Base-by-base conservation (phyloP, 2,797 vertebrate species). In the Sciaenops ocellatus region DNA sequence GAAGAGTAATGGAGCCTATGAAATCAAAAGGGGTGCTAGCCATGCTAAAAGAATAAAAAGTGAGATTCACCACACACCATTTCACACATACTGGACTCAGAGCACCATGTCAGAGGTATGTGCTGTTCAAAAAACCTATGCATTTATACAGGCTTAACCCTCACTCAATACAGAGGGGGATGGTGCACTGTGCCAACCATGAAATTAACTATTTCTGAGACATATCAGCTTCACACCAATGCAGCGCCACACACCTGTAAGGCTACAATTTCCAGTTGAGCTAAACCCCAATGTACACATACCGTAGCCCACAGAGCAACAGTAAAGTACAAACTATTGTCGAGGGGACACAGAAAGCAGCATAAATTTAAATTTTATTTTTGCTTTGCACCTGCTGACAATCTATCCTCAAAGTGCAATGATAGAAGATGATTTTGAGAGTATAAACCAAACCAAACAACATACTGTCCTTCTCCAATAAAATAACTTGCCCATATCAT, bases 1-100 rank as follows among this genome's bases (percentile, higher is more conserved):
- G 84, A 90, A 89, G 86, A 90, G 90, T 92, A 93, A 93, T 93
- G 85, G 91, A 91, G 72, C 87, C 86, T 88, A 78, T 71, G 90
- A 93, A 91, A 90, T 89, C 86, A 85, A 89, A 90, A 91, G 61
- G 74, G 80, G 69, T 63, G 70, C 85, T 69, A 66, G 70, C 48
- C 80, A 80, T 66, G 70, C 83, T 91, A 89, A 86, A 89, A 86
- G 84, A 92, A 88, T 75, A 84, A 80, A 81, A 88, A 88, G 84
- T 68, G 76, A 66, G 79, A 90, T 91, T 90, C 86, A 91, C 69
- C 85, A 87, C 88, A 91, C 80, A 84, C 70, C 85, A 92, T 94
- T 93, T 94, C 93, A 93, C 90, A 90, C 88, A 85, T n/a, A 80
- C 66, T 64, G 70, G 73, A 73, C 81, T 70, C 62, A 18, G 80